Base-by-base conservation (phyloP, 1,140 invertebrate genomes). In the Matsumurasca onukii region DNA sequence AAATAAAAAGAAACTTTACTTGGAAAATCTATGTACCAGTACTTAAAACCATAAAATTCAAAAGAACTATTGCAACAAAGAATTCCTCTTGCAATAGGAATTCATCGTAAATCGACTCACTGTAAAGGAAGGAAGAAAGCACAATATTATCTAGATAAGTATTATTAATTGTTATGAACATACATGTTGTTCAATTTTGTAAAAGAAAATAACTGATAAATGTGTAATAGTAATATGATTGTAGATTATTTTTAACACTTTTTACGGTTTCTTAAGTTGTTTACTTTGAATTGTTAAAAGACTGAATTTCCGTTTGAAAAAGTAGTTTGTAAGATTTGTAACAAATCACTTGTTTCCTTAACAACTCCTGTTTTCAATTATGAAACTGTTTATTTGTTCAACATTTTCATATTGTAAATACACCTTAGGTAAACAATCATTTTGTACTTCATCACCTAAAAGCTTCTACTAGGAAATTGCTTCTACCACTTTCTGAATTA, bases 141-240 rank as follows among this genome's bases (percentile, higher is more conserved):
- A 59, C 55, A 59, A 59, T 59, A 59, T 59, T 5, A 59, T 27
- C 25, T 59, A 59, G 55, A 59, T 59, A 59, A 59, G 55, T 59
- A 59, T 59, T 59, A 59, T 59, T 59, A 39, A 59, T 59, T 59
- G 55, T 59, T 59, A 59, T 59, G 55, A 59, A 59, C 55, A 59
- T 59, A 3, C 55, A 27, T 59, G 55, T 59, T 59, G 55, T 59
- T 59, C 55, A 24, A 59, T 59, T 59, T 59, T 59, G 30, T 59
- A 59, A 59, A 59, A 59, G 55, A 29, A 59, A 22, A 59, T 22
- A 59, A 59, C 34, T 59, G 24, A 59, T 13, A n/a, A n/a, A 59
- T 59, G 55, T 59, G 25, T 59, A 59, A 59, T 59, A 27, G 25
- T 27, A 29, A 59, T 59, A 52, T 59, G 30, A 59, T 13, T 59